Evolutionary conservation across 2,113 vertebrate species (phyloP).

Genomic region (Gambusia affinis): DNA sequence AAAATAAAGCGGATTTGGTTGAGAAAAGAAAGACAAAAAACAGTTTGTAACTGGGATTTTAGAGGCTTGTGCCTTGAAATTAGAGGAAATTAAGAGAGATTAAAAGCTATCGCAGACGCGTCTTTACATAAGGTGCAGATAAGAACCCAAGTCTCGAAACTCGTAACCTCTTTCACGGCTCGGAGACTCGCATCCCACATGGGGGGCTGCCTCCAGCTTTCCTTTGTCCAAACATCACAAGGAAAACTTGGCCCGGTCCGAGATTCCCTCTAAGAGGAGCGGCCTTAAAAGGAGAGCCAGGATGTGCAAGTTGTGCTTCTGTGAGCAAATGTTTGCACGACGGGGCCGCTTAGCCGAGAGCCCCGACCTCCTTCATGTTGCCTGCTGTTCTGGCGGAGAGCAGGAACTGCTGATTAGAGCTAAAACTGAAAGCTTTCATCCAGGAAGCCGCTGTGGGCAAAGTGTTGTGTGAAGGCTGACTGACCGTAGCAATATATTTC

Average conservation of each 20-base stretch:
- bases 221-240: constrained; percentile 34
- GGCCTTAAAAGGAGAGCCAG: constrained; percentile 72
- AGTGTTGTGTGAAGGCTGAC: neutral
- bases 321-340: constrained; percentile 48
- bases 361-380: neutral
- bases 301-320: constrained; percentile 56
- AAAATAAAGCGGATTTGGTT: neutral
- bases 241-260: constrained; percentile 36
- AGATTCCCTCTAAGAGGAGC: constrained; percentile 10
- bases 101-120: neutral
- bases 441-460: neutral
- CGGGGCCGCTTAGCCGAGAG: constrained; percentile 46
- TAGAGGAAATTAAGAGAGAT: neutral
- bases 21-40: neutral
- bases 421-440: neutral
- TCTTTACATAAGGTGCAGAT: constrained; percentile 21
- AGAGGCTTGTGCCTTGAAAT: neutral
- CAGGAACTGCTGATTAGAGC: neutral
- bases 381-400: neutral
- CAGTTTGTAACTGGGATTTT: neutral
- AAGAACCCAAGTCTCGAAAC: neutral
- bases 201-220: constrained; percentile 17
- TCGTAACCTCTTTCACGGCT: constrained; percentile 14
- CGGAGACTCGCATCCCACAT: constrained; percentile 20
- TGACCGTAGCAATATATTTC: no score